Evolutionary conservation across 2,888 invertebrate species (phyloP), one percentile per base, ranked within the genome.

Genomic region (Baccha elongata): DNA sequence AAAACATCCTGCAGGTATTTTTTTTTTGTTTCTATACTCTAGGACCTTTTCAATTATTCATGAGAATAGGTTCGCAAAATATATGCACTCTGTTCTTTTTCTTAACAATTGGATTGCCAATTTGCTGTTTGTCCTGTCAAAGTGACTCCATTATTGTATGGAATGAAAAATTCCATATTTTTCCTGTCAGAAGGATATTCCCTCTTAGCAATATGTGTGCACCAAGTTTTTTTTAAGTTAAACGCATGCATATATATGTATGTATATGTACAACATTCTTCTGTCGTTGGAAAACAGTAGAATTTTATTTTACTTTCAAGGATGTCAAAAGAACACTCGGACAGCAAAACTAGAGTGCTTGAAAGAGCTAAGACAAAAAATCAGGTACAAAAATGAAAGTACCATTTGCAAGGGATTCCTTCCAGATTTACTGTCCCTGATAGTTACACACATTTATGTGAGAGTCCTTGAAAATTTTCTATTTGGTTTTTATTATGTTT

Each of bases 31-130:
- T 19, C 17, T 44, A 21, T 44, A 52, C n/a, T n/a, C n/a, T 26
- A 75, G 71, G 55, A 67, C 72, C 72, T 76, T 55, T 72, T 83
- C 76, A 83, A 83, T 83, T 76, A 83, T 83, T 83, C 81, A 83
- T 83, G 72, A 83, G 76, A 53, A 23, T 29, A 21, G 21, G 50
- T 46, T 26, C 32, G 15, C 15, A 40, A 40, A 58, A 58, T 11
- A 62, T 29, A 32, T 65, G 53, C 37, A 23, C 42, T 44, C 48
- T 17, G 21, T 23, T 15, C 35, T 7, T 32, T 23, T 23, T 48
- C 8, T 23, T 21, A 52, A 65, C 65, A 68, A 68, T 73, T 73
- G 60, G 62, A 65, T 48, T 53, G 75, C 69, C 80, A 81, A 83
- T 58, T 83, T 83, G 65, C 69, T 65, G 44, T 40, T 40, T 69